Base-by-base conservation (phyloP, 2,797 vertebrate species). In the Pseudopleuronectes americanus region DNA sequence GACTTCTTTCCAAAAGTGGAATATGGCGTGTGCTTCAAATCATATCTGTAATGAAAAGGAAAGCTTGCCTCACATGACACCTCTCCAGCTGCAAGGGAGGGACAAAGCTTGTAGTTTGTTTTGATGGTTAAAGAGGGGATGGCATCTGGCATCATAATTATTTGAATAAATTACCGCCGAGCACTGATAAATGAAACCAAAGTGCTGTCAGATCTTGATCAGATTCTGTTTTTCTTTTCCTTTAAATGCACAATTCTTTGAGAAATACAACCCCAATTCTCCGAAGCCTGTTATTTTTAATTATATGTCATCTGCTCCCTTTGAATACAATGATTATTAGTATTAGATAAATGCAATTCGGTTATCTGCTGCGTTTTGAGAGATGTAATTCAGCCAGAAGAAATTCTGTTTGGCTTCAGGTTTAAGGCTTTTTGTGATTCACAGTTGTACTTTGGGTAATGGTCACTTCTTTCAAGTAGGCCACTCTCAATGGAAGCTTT, bases 381-480 rank as follows among this genome's bases (percentile, higher is more conserved):
- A 80, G 85, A 81, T 74, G 68, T 75, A 90, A 88, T 90, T 64
- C 84, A 60, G 61, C 58, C 21, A 76, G 57, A 33, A 64, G 78
- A 83, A 84, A 86, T 91, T 56, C 28, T 28, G 6, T 26, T 54
- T 81, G 76, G 57, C 55, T 74, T 68, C 0, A 21, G 57, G 8
- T 69, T 43, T 38, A 38, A 12, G 43, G 0, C 8, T 52, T 67
- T 72, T 57, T 65, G 55, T 62, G 47, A 57, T 57, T 58, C 80
- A 89, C 86, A 93, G 90, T 90, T 90, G 84, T 93, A 92, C 93
- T 95, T 94, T 90, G 92, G 89, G 79, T 95, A 96, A 95, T 96
- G 91, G 92, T 91, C 90, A 87, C 82, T 93, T 90, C 88, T 93
- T 94, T 92, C 71, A 88, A 87, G 88, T 87, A 85, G 87, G 85